Evolutionary conservation across 2,888 invertebrate species (phyloP), one percentile per base, ranked within the genome.

Genomic region (Pyrocoelia pectoralis): DNA sequence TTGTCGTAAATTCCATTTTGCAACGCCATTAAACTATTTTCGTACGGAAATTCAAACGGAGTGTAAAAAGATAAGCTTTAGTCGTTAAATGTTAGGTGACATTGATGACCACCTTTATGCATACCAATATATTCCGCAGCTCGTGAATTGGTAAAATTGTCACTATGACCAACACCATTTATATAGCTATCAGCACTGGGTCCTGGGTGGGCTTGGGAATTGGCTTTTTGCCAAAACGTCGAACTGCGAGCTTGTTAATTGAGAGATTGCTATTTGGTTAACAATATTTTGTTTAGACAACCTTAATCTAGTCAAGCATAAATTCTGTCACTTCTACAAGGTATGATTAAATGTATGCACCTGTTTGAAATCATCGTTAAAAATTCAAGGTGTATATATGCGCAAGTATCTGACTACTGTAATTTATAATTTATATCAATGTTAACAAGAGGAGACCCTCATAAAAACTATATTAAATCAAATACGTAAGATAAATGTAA

Each of bases 301-400:
- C 73, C 74, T 74, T 75, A 76, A 76, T 76, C 75, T 72, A 74
- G 73, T 71, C 73, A 77, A 73, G 76, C 77, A 78, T 77, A 79
- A 79, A 80, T 78, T 79, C 77, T 79, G 77, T 77, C 78, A 76
- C 76, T 78, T 80, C 78, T 77, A 74, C 79, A 73, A 72, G 73
- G 73, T 73, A 71, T 74, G 75, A 77, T 75, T 76, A 74, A 76
- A 69, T 67, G 53, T 50, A 43, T 65, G 69, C 75, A 76, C 72
- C 70, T 75, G 76, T 61, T 41, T 41, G 54, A 51, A 51, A 19
- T 55, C 41, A 58, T 55, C 33, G 54, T 43, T 29, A 29, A 17
- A 28, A 1, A 13, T 33, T 29, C 17, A 12, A 29, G 10, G 33
- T 17, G 24, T 24, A 24, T 6, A 24, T 2, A 38, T 50, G 9